Evolutionary conservation across 2,113 vertebrate genomes (phyloP).

Genomic region (Lepus americanus): DNA sequence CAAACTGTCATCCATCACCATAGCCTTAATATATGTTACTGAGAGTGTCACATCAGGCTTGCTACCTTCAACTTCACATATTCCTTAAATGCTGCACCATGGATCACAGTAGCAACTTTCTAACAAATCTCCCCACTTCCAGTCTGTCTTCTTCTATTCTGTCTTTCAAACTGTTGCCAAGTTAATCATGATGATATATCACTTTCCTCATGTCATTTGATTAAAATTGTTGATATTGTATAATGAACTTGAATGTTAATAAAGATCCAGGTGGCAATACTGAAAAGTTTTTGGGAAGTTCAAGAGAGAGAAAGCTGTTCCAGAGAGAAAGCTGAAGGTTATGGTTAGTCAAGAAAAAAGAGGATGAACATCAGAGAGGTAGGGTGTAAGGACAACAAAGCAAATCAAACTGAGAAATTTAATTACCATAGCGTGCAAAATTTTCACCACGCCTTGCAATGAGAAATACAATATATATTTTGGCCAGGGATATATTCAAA

Average conservation of each 20-base stretch:
- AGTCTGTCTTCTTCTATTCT: not conserved
- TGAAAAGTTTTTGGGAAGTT: slow-evolving; percentile 13
- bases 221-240: slow-evolving; percentile 23
- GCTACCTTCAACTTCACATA: not conserved
- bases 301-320: not conserved
- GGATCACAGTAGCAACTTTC: not conserved
- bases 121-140: not conserved
- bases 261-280: not conserved
- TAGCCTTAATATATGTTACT: not conserved
- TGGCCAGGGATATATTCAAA: not conserved
- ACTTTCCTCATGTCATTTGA: not conserved
- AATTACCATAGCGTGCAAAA: not conserved
- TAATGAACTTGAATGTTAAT: not conserved
- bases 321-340: not conserved
- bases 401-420: not conserved
- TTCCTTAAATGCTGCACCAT: not conserved
- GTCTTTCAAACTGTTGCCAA: not conserved
- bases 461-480: slow-evolving; percentile 14
- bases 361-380: not conserved
- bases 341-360: not conserved
- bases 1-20: not conserved
- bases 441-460: not conserved
- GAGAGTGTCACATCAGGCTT: not conserved
- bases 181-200: not conserved
- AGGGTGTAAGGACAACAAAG: not conserved